These are phyloP conservation scores for Chiridota heheva DNA, from an alignment of 35 echinoderm and acorn worm species.

Conservation along the genomic window DNA sequence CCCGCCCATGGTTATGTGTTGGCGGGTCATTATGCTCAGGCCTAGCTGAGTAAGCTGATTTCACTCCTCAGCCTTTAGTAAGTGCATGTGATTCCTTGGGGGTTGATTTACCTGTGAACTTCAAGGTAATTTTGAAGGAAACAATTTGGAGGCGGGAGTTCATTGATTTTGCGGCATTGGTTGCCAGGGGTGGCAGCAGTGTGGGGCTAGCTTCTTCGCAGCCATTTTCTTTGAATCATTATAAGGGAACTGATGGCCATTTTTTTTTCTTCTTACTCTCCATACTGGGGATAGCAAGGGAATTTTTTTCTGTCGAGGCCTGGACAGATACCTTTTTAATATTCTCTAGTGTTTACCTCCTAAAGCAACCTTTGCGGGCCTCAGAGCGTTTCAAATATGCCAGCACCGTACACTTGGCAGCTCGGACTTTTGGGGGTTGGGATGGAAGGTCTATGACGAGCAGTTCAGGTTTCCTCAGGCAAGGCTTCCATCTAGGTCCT, in stretches of 20 bases:
- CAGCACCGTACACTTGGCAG: neutral
- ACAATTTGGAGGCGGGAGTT: too few relatives aligned
- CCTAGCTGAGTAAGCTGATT: too few relatives aligned
- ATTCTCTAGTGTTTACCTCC: neutral
- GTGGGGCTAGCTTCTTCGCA: too few relatives aligned
- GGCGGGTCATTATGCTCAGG: too few relatives aligned
- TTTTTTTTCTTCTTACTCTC: neutral
- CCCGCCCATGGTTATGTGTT: too few relatives aligned
- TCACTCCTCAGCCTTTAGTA: too few relatives aligned
- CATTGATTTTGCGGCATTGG: too few relatives aligned
- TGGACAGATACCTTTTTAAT: slow-evolving; percentile 24
- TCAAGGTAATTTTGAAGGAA: too few relatives aligned
- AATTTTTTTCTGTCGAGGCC: neutral
- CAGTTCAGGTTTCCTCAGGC: slow-evolving; percentile 11
- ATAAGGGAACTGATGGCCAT: neutral
- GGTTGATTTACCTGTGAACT: too few relatives aligned
- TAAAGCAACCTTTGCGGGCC: neutral
- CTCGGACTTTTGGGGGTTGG: neutral
- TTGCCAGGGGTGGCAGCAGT: too few relatives aligned
- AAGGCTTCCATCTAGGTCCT: neutral
- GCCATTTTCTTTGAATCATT: too few relatives aligned
- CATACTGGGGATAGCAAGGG: neutral
- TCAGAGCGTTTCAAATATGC: slow-evolving; percentile 32
- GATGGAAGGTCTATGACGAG: slow-evolving; percentile 16
- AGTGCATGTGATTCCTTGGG: too few relatives aligned